Evolutionary conservation across 2,888 invertebrate genomes (phyloP).

Genomic region (Hymenopus coronatus): DNA sequence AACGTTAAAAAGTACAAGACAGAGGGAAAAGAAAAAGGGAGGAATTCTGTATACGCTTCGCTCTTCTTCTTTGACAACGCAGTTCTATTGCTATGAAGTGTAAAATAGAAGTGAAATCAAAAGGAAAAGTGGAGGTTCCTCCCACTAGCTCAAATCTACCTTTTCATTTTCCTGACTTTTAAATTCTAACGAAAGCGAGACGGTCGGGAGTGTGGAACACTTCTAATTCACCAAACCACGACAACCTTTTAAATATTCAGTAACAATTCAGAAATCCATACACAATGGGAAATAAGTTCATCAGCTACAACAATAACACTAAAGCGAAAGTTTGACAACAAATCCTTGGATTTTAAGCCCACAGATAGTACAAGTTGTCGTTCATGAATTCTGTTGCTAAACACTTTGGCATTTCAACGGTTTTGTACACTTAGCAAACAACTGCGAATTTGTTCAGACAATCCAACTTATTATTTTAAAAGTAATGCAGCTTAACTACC

Average conservation of each 20-base stretch:
- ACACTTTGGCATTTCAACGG: too few relatives aligned
- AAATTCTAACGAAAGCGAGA: not conserved
- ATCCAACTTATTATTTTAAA: too few relatives aligned
- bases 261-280: not conserved
- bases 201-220: not conserved
- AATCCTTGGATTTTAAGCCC: too few relatives aligned
- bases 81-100: not conserved
- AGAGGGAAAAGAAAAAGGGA: not conserved
- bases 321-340: not conserved
- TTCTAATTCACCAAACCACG: too few relatives aligned
- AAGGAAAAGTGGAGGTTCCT: not conserved
- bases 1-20: not conserved
- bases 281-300: not conserved
- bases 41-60: not conserved
- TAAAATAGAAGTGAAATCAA: not conserved
- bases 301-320: not conserved
- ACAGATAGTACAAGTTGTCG: too few relatives aligned
- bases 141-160: not conserved
- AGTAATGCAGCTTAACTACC: rapidly evolving
- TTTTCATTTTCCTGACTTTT: not conserved
- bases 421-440: too few relatives aligned
- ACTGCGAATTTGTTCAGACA: too few relatives aligned
- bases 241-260: not conserved
- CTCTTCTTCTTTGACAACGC: not conserved
- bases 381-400: too few relatives aligned